Percentiles rank a stretch among this genome's conserved stretches.
phyloP scores from a whole-genome alignment of 2,888 invertebrate genomes.

The Drosophila infuscata region DNA sequence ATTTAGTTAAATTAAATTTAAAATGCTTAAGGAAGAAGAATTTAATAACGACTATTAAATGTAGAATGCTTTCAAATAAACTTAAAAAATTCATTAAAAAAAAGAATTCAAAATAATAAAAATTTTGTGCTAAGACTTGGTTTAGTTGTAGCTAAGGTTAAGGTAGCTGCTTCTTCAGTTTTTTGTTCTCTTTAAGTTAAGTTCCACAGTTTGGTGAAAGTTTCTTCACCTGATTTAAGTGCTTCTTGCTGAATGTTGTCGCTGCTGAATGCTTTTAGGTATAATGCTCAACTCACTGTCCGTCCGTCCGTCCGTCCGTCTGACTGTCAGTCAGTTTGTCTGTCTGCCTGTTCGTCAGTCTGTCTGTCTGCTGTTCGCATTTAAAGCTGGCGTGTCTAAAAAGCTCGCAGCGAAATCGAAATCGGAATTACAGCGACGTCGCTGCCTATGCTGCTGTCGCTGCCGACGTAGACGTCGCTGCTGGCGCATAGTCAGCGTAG shows the following conservation, averaged over 20 bases:
- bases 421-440: constrained; percentile 52
- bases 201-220: constrained; percentile 66
- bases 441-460: constrained; percentile 14
- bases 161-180: constrained; percentile 19
- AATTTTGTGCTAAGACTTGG: constrained; percentile 17
- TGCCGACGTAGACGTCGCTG: constrained; percentile 7
- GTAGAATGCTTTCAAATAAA: neutral
- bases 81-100: neutral
- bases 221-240: constrained; percentile 64
- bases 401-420: constrained; percentile 59
- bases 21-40: neutral
- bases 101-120: constrained; percentile 1
- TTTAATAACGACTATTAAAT: neutral
- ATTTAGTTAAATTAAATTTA: neutral
- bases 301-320: constrained; percentile 20
- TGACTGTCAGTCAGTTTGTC: constrained; percentile 9
- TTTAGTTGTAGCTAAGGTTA: constrained; percentile 17
- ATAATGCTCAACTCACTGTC: constrained; percentile 37
- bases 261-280: constrained; percentile 31
- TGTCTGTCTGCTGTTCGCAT: constrained; percentile 36
- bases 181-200: constrained; percentile 64
- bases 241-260: constrained; percentile 40
- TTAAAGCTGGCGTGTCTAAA: constrained; percentile 51
- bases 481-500: constrained; percentile 59
- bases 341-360: constrained; percentile 10